Evolutionary conservation across 35 echinoderm and acorn worm genomes (phyloP).

Genomic region (Ophiothrix spiculata): DNA sequence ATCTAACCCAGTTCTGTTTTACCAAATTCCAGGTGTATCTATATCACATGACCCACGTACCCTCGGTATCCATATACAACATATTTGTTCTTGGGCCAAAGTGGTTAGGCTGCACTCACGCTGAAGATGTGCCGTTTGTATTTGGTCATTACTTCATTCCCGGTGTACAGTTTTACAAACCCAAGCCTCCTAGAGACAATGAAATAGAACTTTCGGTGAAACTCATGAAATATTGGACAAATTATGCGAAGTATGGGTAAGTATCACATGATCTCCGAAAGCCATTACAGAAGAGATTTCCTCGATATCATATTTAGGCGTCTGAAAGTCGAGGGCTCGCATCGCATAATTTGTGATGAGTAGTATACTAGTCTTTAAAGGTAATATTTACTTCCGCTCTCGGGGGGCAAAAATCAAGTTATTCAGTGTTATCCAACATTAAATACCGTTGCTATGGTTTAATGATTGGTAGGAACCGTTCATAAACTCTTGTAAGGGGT

Average conservation of each 20-base stretch:
- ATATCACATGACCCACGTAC: slow-evolving; percentile 37
- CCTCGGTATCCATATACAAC: slow-evolving; percentile 16
- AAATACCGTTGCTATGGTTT: too few species aligned
- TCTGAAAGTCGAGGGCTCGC: background rate
- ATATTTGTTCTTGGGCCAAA: slow-evolving; percentile 9
- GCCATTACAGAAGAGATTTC: background rate
- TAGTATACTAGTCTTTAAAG: background rate
- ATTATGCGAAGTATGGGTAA: slow-evolving; percentile 78
- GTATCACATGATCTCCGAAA: background rate
- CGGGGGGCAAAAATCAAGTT: too few species aligned
- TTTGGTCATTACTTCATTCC: slow-evolving; percentile 51
- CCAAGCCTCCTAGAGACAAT: background rate
- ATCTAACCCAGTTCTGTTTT: too few species aligned
- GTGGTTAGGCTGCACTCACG: slow-evolving; percentile 43
- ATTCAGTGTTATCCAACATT: too few species aligned
- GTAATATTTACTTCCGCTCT: background rate
- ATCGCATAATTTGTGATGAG: background rate
- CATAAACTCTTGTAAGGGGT: too few species aligned
- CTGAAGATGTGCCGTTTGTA: slow-evolving; percentile 46
- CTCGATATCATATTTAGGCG: background rate
- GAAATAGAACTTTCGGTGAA: slow-evolving; percentile 41
- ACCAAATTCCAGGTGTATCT: slow-evolving; percentile 26
- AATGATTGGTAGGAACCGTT: too few species aligned
- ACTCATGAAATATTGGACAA: slow-evolving; percentile 64
- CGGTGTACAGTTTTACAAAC: slow-evolving; percentile 14